Conservation (phyloP, 2,888 invertebrate genomes). For the Neoaliturus tenellus region DNA sequence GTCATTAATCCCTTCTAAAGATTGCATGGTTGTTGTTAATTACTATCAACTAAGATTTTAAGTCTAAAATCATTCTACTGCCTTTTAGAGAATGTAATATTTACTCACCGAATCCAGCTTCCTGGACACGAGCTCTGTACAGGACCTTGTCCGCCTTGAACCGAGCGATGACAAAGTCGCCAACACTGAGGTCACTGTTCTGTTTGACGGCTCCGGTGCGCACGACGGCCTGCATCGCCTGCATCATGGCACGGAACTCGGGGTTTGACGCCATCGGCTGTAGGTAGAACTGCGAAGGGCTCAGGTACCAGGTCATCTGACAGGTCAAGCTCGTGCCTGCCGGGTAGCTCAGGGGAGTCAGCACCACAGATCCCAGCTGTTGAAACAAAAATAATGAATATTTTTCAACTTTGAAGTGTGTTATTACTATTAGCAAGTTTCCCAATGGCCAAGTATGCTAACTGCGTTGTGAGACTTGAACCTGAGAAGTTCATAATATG, state of each 20-base stretch:
- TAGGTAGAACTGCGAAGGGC: conserved; percentile 83
- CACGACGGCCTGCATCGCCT: conserved; percentile 77
- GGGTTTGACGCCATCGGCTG: conserved; percentile 73
- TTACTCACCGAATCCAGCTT: conserved; percentile 48
- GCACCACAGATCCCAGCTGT: conserved; percentile 4
- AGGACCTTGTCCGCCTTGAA: conserved; percentile 83
- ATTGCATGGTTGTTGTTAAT: no score
- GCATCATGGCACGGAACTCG: conserved; percentile 82
- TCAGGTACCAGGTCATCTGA: conserved; percentile 84
- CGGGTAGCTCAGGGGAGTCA: neutral
- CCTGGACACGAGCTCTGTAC: conserved; percentile 80
- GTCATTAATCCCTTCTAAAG: no score
- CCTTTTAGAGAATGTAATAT: no score
- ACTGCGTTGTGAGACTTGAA: no score
- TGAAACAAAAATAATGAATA: no score
- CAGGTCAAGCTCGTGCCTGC: conserved; percentile 76
- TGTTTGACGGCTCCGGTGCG: conserved; percentile 63
- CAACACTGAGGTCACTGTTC: conserved; percentile 73
- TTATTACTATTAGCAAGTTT: no score
- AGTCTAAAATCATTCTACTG: no score
- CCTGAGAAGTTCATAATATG: no score
- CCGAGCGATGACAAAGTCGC: conserved; percentile 81
- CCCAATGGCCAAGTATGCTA: no score
- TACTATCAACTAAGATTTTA: no score
- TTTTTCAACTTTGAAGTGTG: no score